Evolutionary conservation across 2,888 invertebrate genomes (phyloP).

Genomic region (Drosophila lacicola): DNA sequence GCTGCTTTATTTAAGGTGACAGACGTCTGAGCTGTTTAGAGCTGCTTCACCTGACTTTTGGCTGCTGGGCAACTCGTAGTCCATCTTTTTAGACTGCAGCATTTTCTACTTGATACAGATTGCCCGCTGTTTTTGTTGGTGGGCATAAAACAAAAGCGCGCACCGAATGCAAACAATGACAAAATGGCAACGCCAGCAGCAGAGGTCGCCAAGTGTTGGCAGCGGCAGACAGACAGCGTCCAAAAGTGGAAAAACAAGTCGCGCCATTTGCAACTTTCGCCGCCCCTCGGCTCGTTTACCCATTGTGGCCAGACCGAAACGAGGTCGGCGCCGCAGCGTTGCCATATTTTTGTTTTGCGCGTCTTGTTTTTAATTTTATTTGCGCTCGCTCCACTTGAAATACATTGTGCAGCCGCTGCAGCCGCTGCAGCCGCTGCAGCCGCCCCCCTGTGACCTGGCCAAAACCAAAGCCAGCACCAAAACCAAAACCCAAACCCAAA

Average conservation of each 20-base stretch:
- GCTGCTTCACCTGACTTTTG: not conserved
- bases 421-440: conserved; percentile 44
- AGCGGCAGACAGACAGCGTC: conserved; percentile 46
- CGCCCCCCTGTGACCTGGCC: conserved; percentile 8
- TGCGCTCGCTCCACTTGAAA: conserved; percentile 77
- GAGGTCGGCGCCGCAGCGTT: conserved; percentile 79
- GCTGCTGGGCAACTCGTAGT: conserved; percentile 37
- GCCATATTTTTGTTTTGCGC: conserved; percentile 70
- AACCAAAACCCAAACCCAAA: conserved; percentile 6
- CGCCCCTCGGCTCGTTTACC: conserved; percentile 25
- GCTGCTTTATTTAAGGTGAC: not conserved
- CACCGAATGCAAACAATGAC: conserved; percentile 79
- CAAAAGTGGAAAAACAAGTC: conserved; percentile 78
- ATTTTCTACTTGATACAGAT: conserved; percentile 41
- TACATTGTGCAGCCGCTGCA: conserved; percentile 67
- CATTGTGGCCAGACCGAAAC: conserved; percentile 65
- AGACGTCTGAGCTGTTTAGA: conserved; percentile 3
- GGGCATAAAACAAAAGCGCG: conserved; percentile 64
- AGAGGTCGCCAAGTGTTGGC: conserved; percentile 62
- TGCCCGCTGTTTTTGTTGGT: conserved; percentile 36
- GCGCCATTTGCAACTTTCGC: conserved; percentile 41
- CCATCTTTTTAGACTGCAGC: conserved; percentile 12
- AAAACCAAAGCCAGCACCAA: conserved; percentile 12
- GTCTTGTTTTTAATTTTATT: conserved; percentile 75
- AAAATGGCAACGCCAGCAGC: conserved; percentile 71